Evolutionary conservation across 2,797 vertebrate genomes (phyloP).

Genomic region (Pseudomugil tenellus): DNA sequence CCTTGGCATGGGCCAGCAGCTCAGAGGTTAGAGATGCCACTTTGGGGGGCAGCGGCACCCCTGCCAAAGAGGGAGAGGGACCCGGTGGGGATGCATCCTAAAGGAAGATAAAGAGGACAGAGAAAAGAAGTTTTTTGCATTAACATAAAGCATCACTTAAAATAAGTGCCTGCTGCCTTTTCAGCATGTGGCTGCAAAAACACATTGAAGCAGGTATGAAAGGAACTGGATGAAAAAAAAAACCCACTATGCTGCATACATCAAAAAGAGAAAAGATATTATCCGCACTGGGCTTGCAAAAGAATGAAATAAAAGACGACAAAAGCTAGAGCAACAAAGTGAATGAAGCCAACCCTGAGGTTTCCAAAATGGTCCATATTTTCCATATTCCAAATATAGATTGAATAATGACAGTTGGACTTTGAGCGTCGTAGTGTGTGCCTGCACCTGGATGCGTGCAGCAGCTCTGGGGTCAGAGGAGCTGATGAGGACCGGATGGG

Average conservation of each 20-base stretch:
- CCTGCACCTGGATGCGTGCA: slow-evolving; percentile 86
- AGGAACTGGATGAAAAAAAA: slow-evolving; percentile 34
- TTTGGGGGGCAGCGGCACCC: slow-evolving; percentile 83
- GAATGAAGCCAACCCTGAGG: slow-evolving; percentile 18
- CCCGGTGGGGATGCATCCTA: slow-evolving; percentile 88
- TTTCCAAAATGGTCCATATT: background rate
- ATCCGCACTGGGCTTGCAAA: slow-evolving; percentile 31
- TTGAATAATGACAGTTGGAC: background rate
- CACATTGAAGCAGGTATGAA: slow-evolving; percentile 32
- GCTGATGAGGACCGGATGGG: slow-evolving; percentile 95
- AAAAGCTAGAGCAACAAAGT: slow-evolving; percentile 8
- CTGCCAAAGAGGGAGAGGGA: slow-evolving; percentile 80
- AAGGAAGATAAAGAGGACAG: slow-evolving; percentile 35
- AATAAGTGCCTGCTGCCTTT: slow-evolving; percentile 22
- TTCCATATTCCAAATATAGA: background rate
- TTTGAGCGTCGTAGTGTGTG: background rate
- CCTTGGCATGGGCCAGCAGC: slow-evolving; percentile 89
- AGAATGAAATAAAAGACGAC: slow-evolving; percentile 12
- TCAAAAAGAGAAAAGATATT: slow-evolving; percentile 38
- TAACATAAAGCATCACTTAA: slow-evolving; percentile 21
- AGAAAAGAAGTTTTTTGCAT: slow-evolving; percentile 18
- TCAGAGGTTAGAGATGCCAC: slow-evolving; percentile 88
- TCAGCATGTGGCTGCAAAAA: slow-evolving; percentile 32
- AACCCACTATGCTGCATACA: slow-evolving; percentile 34
- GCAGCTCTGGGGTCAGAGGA: slow-evolving; percentile 94